phyloP scores from a whole-genome alignment of 2,113 vertebrate genomes.

The Diadophis punctatus region DNA sequence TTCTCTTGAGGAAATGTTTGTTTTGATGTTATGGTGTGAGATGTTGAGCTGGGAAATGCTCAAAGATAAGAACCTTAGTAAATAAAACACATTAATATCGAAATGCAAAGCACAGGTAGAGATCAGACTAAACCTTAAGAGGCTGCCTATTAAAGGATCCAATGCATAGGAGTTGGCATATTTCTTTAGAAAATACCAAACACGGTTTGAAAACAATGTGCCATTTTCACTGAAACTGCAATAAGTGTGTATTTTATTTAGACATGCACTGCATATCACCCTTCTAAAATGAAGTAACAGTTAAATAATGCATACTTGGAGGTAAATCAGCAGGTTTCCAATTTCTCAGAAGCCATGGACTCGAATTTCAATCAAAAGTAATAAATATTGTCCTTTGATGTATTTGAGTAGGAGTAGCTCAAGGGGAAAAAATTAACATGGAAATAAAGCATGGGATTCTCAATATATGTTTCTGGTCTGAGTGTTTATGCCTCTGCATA shows the following conservation, averaged over 20 bases:
- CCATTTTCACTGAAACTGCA: background rate
- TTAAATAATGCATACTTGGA: conserved; percentile 9
- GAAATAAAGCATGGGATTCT: background rate
- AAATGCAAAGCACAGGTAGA: conserved; percentile 23
- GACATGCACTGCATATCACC: conserved; percentile 7
- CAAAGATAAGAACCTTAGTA: background rate
- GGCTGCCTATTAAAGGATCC: conserved; percentile 16
- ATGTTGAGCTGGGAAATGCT: conserved; percentile 31
- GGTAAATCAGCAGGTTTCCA: background rate
- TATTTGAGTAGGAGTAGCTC: background rate
- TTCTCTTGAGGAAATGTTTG: conserved; percentile 60
- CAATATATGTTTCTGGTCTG: background rate
- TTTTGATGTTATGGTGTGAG: conserved; percentile 44
- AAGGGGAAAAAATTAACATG: background rate
- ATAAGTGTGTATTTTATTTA: background rate
- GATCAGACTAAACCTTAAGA: conserved; percentile 1
- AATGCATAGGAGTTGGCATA: background rate
- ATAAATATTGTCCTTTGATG: conserved; percentile 11
- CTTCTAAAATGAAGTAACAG: conserved; percentile 30
- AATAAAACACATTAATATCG: conserved; percentile 12
- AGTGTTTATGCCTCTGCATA: background rate
- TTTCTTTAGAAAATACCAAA: conserved; percentile 13
- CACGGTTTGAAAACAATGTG: background rate
- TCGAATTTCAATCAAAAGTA: conserved; percentile 25
- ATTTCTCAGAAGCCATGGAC: background rate